Percentiles rank a stretch among this genome's conserved stretches.
These are phyloP conservation scores for Platyrinchus mystaceus DNA, from an alignment of 2,797 vertebrate genomes.

Conservation along the genomic window DNA sequence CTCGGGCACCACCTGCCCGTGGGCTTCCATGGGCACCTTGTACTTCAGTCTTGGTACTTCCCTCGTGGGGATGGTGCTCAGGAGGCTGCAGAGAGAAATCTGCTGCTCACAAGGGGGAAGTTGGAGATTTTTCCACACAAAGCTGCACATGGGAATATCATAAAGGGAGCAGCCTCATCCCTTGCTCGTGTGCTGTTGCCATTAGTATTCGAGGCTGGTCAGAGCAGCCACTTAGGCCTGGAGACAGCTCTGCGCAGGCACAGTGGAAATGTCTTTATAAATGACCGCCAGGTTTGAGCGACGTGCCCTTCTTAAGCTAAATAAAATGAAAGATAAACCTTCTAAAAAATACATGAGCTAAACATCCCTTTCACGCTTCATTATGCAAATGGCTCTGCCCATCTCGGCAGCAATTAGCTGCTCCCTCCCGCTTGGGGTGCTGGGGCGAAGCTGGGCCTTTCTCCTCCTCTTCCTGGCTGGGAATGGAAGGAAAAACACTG, in stretches of 20 bases:
- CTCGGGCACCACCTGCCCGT: too few species aligned
- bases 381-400: slow-evolving; percentile 76
- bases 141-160: rapidly evolving
- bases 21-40: rapidly evolving
- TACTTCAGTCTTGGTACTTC: neutral
- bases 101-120: rapidly evolving
- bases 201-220: slow-evolving; percentile 70
- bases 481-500: neutral
- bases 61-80: neutral
- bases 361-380: slow-evolving; percentile 68
- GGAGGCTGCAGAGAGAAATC: neutral
- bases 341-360: slow-evolving; percentile 78
- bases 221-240: slow-evolving; percentile 72
- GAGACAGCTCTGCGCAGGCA: slow-evolving; percentile 73
- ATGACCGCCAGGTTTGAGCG: slow-evolving; percentile 73
- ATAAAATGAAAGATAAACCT: slow-evolving; percentile 78
- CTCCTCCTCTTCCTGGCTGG: neutral
- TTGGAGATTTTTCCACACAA: rapidly evolving
- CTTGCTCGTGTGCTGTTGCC: neutral
- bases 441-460: neutral
- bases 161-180: neutral
- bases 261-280: slow-evolving; percentile 78
- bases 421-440: slow-evolving; percentile 30
- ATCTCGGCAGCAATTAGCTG: slow-evolving; percentile 59
- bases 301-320: slow-evolving; percentile 79